Conservation (phyloP, 2,888 invertebrate genomes). For the Tipula helvola region DNA sequence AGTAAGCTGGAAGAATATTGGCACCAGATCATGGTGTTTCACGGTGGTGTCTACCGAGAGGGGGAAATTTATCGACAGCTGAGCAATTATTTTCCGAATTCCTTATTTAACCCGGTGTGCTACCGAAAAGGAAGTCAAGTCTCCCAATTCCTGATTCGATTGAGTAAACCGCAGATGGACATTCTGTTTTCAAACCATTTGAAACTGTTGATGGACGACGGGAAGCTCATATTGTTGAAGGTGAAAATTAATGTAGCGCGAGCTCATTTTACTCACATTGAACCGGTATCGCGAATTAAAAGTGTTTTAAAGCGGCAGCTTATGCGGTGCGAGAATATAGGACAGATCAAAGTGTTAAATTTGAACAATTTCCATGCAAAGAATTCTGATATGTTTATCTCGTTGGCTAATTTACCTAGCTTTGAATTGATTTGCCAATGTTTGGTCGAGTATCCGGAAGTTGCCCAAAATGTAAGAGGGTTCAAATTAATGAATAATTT, state of each 20-base stretch:
- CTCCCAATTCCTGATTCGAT: constrained; percentile 11
- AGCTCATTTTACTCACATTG: not conserved
- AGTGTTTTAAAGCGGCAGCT: not conserved
- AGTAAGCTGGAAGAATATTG: not conserved
- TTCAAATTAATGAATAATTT: constrained; percentile 16
- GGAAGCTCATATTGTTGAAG: not conserved
- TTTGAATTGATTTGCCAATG: constrained; percentile 15
- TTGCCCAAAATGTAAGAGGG: constrained; percentile 16
- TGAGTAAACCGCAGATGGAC: not conserved
- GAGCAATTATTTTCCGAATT: not conserved
- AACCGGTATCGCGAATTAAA: not conserved
- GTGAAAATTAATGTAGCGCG: constrained; percentile 12
- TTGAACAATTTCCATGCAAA: not conserved
- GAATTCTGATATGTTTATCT: constrained; percentile 13
- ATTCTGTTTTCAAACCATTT: constrained; percentile 7
- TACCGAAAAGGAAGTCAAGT: not conserved
- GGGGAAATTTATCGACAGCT: not conserved
- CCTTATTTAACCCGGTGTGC: constrained; percentile 5
- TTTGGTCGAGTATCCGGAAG: constrained; percentile 13
- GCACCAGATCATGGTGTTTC: not conserved
- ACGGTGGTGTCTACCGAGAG: not conserved
- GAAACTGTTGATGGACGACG: not conserved
- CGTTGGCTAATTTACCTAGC: constrained; percentile 13
- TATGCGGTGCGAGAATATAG: not conserved
- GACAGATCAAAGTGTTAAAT: not conserved